A percentile compares a stretch with the other conserved stretches of the same genome.
Conservation (phyloP, 2,888 invertebrate species). For the Nemoura dubitans region DNA sequence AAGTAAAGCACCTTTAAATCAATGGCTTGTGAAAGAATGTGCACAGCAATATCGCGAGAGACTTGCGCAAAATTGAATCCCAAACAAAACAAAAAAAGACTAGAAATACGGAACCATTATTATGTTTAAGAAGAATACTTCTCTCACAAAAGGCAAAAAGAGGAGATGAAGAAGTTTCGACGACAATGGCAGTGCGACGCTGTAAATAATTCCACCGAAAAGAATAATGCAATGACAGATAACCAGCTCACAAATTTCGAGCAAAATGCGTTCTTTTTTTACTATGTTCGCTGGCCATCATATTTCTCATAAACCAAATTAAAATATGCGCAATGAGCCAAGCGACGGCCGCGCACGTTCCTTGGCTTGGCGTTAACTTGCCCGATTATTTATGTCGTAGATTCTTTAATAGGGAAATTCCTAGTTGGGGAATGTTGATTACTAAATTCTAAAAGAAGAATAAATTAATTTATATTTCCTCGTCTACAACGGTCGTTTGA, state of each 20-base stretch:
- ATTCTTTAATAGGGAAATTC: conserved; percentile 39
- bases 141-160: conserved; percentile 14
- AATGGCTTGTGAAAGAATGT: conserved; percentile 21
- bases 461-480: conserved; percentile 35
- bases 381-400: conserved; percentile 29
- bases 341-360: neutral
- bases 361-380: neutral
- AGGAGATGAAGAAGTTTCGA: conserved; percentile 30
- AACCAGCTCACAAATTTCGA: conserved; percentile 36
- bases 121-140: neutral
- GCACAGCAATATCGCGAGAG: neutral
- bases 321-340: conserved; percentile 33
- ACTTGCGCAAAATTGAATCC: conserved; percentile 23
- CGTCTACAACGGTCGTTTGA: conserved; percentile 23
- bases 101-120: conserved; percentile 17
- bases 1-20: conserved; percentile 12
- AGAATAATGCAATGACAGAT: conserved; percentile 35
- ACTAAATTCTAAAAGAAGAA: conserved; percentile 36
- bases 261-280: conserved; percentile 32
- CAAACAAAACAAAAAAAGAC: neutral
- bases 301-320: conserved; percentile 40
- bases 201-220: conserved; percentile 31
- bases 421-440: conserved; percentile 39
- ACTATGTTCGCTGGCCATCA: conserved; percentile 32
- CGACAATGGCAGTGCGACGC: conserved; percentile 13